A percentile compares a stretch with the other conserved stretches of the same genome.
Evolutionary conservation across 2,113 vertebrate species (phyloP).

Genomic region (Abramis brama): DNA sequence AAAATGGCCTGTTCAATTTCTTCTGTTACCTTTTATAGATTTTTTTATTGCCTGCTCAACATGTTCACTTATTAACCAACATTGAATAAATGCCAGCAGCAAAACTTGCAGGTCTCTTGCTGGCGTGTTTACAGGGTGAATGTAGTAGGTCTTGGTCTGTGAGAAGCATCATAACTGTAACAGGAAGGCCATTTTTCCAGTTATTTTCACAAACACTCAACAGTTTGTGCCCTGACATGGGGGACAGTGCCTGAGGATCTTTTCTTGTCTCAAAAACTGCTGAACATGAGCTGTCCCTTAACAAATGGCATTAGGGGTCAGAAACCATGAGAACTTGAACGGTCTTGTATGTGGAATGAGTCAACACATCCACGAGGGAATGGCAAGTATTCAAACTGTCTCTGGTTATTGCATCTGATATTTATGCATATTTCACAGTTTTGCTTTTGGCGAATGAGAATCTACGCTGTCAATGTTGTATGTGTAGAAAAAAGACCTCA

Average conservation of each 20-base stretch:
- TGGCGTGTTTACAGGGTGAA: background rate
- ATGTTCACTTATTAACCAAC: background rate
- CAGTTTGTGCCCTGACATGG: background rate
- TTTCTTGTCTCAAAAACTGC: background rate
- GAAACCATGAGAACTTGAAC: background rate
- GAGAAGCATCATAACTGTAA: background rate
- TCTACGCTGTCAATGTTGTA: background rate
- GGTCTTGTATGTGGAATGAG: background rate
- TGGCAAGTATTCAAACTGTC: background rate
- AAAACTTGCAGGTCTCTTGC: background rate
- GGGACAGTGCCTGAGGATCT: constrained; percentile 10
- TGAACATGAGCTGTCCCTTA: background rate
- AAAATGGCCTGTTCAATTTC: background rate
- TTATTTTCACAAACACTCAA: constrained; percentile 15
- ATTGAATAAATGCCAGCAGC: background rate
- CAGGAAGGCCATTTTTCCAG: background rate
- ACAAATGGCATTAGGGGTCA: background rate
- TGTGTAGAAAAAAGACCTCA: background rate
- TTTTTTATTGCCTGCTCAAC: background rate
- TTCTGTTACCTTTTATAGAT: background rate
- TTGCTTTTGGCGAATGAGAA: background rate
- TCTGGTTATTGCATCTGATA: constrained; percentile 5
- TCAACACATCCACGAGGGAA: background rate
- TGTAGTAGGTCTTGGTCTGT: background rate
- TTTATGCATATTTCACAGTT: background rate